Conservation (phyloP, 2,797 vertebrate species). For the Pseudochromis fuscus region DNA sequence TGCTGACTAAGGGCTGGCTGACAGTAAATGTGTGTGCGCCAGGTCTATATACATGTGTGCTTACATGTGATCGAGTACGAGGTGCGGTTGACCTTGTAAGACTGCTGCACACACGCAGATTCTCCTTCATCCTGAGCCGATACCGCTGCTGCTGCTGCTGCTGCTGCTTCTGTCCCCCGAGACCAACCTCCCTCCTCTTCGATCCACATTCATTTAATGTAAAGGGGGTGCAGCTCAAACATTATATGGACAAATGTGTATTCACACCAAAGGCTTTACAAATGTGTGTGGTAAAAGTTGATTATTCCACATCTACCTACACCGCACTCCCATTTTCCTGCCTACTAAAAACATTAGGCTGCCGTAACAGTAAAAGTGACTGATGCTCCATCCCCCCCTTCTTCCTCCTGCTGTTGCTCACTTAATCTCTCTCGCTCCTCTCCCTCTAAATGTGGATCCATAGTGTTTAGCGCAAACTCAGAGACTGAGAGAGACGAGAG, state of each 20-base stretch:
- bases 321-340: conserved; percentile 31
- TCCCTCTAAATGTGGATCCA: conserved; percentile 58
- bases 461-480: conserved; percentile 48
- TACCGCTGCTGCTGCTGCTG: too few species aligned
- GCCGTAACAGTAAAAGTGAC: conserved; percentile 55
- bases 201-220: conserved; percentile 38
- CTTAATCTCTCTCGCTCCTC: conserved; percentile 54
- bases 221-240: conserved; percentile 10
- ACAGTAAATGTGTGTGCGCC: conserved; percentile 38
- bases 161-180: conserved; percentile 32
- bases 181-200: conserved; percentile 23
- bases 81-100: conserved; percentile 74
- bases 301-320: conserved; percentile 27
- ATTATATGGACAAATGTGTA: conserved; percentile 39
- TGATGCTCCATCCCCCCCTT: conserved; percentile 39
- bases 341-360: conserved; percentile 52
- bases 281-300: conserved; percentile 30
- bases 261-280: conserved; percentile 47
- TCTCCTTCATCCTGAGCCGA: conserved; percentile 45
- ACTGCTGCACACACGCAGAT: conserved; percentile 56
- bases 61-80: conserved; percentile 68
- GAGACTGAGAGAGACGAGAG: conserved; percentile 33
- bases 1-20: conserved; percentile 76
- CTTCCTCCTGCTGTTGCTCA: conserved; percentile 57
- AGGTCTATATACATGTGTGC: conserved; percentile 72